Evolutionary conservation across 2,797 vertebrate species (phyloP), one percentile per base, ranked within the genome.

Genomic region (Coregonus sp.): DNA sequence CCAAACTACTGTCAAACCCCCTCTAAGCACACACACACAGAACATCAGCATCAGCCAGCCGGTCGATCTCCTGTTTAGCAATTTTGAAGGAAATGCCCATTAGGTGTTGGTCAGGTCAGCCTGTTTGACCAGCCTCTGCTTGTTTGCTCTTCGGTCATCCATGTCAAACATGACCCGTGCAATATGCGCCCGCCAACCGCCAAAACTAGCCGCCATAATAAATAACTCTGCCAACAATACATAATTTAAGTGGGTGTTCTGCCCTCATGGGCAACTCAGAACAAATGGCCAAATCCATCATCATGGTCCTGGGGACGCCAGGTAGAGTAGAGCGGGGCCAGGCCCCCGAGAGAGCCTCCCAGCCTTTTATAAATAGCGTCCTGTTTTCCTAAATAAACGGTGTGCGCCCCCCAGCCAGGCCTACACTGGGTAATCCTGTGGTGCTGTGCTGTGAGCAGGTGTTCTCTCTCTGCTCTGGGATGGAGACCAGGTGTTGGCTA

Each of bases 251-350:
- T 90, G 91, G 86, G 88, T 93, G 88, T 85, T 92, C 87, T 76
- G 87, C 90, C 91, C 92, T 94, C 85, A 11, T 90, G 90, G 92
- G 92, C 90, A 94, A 92, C 92, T 93, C 90, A 75, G 83, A 92
- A 92, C 93, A 95, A 95, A 94, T 92, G 92, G 93, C 90, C 82
- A 91, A 92, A 94, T 92, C 92, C 85, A 92, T 90, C 93, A 93
- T 91, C 80, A 73, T 29, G 20, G 18, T 12, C 20, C n/a, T 63
- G 59, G n/a, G 86, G 91, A 88, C 80, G 89, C 86, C 82, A 89
- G 89, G 85, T 84, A 85, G 20, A 63, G 9, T 16, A 25, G 59
- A 63, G 2, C 59, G 1, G 81, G 76, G 81, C 78, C 81, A 70
- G 82, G 81, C 86, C 89, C 70, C 76, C 1, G 85, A 90, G 89